A percentile compares a stretch with the other conserved stretches of the same genome.
Conservation (phyloP, 2,113 vertebrate species). For the Coturnix japonica region DNA sequence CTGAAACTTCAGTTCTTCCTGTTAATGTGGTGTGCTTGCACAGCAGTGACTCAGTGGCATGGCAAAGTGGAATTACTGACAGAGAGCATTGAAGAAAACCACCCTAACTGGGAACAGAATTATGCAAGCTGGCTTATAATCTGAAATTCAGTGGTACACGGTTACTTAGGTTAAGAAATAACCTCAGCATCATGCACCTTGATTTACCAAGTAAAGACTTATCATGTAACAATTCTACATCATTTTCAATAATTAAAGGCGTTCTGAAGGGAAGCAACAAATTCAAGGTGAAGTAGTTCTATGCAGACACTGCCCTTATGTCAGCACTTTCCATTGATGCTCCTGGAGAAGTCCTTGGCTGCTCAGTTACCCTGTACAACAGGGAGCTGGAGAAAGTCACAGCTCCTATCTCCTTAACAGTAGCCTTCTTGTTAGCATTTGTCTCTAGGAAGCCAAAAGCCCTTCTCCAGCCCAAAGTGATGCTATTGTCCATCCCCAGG, state of each 20-base stretch:
- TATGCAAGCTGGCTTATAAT: background rate
- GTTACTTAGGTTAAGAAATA: background rate
- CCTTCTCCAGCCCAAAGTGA: background rate
- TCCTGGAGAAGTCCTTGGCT: background rate
- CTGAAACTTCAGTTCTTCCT: constrained; percentile 55
- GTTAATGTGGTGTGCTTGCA: constrained; percentile 18
- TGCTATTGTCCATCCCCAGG: background rate
- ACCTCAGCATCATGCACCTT: background rate
- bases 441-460: background rate
- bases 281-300: background rate
- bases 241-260: background rate
- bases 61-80: constrained; percentile 50
- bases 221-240: background rate
- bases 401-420: background rate
- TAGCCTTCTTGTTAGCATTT: background rate
- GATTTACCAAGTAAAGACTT: background rate
- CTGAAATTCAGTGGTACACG: background rate
- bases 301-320: background rate
- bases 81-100: background rate
- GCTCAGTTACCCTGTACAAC: background rate
- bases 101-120: constrained; percentile 3
- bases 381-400: background rate
- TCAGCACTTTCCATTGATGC: background rate
- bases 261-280: background rate
- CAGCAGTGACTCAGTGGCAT: constrained; percentile 38